Percentiles rank a stretch among this genome's conserved stretches.
Conservation (phyloP, 2,113 vertebrate genomes). For the Hyaena hyaena region DNA sequence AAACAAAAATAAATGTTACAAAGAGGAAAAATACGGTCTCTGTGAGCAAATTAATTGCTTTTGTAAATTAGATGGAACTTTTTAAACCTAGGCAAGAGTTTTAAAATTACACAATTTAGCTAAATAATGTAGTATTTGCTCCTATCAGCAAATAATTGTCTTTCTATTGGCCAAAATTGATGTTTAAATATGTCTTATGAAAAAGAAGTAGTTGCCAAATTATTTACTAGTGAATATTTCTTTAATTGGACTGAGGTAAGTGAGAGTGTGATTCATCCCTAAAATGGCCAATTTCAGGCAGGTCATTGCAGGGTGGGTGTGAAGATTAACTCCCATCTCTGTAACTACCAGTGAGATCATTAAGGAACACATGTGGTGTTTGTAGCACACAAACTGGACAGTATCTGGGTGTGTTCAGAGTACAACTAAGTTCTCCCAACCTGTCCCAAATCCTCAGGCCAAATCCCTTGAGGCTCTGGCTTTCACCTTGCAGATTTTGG, state of each 20-base stretch:
- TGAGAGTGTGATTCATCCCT: not conserved
- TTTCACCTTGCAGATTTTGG: not conserved
- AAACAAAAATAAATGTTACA: slow-evolving; percentile 56
- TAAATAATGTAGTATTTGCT: slow-evolving; percentile 31
- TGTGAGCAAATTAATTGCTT: slow-evolving; percentile 30
- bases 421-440: not conserved
- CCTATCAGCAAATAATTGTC: slow-evolving; percentile 5
- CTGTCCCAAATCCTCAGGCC: not conserved
- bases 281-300: not conserved
- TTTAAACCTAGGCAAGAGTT: slow-evolving; percentile 18
- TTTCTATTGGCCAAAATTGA: not conserved
- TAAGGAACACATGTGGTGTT: not conserved
- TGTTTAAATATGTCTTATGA: slow-evolving; percentile 8
- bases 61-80: slow-evolving; percentile 7
- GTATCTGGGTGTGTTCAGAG: not conserved
- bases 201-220: not conserved
- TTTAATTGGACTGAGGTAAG: not conserved
- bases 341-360: not conserved
- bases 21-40: slow-evolving; percentile 20
- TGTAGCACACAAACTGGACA: not conserved
- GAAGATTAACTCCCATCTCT: not conserved
- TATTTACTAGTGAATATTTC: slow-evolving; percentile 42
- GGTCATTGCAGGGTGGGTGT: not conserved
- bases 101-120: slow-evolving; percentile 22
- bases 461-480: not conserved